Percentiles rank a stretch among this genome's conserved stretches.
Evolutionary conservation across 1,140 invertebrate species (phyloP).

Genomic region (Tyrophagus putrescentiae): DNA sequence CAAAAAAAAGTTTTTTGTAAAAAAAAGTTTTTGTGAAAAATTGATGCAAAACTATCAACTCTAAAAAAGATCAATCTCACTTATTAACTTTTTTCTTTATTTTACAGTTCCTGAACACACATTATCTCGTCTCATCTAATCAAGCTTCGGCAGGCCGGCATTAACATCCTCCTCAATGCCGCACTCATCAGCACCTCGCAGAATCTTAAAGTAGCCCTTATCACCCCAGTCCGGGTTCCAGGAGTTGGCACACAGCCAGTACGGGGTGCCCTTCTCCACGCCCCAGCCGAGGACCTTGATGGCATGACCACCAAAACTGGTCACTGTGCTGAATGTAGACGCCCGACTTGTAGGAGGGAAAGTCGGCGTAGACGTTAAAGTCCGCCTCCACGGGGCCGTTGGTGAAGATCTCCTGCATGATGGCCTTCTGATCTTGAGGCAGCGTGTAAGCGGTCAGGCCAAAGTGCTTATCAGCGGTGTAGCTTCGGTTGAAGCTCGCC

Average conservation of each 20-base stretch:
- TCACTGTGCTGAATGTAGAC: constrained; percentile 69
- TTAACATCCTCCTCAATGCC: constrained; percentile 61
- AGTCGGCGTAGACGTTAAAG: constrained; percentile 45
- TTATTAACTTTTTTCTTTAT: too few relatives aligned
- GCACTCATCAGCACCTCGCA: constrained; percentile 61
- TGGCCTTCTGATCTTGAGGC: constrained; percentile 46
- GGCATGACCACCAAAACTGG: constrained; percentile 49
- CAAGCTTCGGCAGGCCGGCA: constrained; percentile 57
- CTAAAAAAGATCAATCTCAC: too few relatives aligned
- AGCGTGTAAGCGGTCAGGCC: constrained; percentile 56
- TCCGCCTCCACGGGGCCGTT: constrained; percentile 82
- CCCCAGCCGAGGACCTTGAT: constrained; percentile 42
- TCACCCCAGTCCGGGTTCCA: constrained; percentile 41
- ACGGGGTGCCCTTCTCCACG: constrained; percentile 36
- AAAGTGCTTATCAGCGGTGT: constrained; percentile 46
- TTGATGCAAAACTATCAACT: too few relatives aligned
- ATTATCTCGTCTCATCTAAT: too few relatives aligned
- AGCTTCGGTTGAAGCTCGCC: constrained; percentile 33
- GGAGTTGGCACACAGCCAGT: constrained; percentile 42
- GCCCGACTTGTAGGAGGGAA: constrained; percentile 44
- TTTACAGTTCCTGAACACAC: too few relatives aligned
- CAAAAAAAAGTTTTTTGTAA: too few relatives aligned
- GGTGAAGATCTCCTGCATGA: constrained; percentile 63
- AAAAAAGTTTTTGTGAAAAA: too few relatives aligned
- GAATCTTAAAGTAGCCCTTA: constrained; percentile 57